Evolutionary conservation across 2,797 vertebrate genomes (phyloP).

Genomic region (Platalea minor): DNA sequence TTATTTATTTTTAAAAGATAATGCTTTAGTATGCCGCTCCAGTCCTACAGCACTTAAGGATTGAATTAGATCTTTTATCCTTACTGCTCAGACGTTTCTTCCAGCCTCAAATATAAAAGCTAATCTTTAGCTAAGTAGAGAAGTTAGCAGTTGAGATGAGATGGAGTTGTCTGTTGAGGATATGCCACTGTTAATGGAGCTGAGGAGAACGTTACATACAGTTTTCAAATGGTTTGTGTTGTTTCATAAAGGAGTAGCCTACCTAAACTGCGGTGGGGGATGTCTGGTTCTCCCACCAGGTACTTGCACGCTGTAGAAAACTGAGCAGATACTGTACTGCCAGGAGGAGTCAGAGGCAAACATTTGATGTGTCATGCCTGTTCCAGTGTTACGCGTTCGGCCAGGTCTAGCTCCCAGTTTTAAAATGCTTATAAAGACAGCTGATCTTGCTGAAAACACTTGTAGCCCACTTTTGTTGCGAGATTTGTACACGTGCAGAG

Average conservation of each 20-base stretch:
- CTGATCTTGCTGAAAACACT: not conserved
- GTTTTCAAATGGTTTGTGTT: not conserved
- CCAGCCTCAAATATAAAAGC: not conserved
- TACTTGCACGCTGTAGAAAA: not conserved
- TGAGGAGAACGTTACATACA: not conserved
- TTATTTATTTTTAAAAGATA: not conserved
- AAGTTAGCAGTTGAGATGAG: not conserved
- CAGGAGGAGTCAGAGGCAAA: not conserved
- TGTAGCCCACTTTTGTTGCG: not conserved
- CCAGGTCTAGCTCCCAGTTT: not conserved
- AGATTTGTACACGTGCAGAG: not conserved
- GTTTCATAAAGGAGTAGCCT: not conserved
- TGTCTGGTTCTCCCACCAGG: not conserved
- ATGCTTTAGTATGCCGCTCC: not conserved
- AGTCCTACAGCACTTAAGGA: not conserved
- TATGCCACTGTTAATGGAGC: not conserved
- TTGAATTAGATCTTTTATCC: not conserved
- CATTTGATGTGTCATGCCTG: not conserved
- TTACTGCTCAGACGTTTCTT: not conserved
- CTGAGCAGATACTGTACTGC: not conserved
- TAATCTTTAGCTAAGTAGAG: not conserved
- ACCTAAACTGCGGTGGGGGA: not conserved
- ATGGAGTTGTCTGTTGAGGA: not conserved
- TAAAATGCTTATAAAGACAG: not conserved
- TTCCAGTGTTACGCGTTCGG: accelerated